Base-by-base conservation (phyloP, 2,113 vertebrate genomes). In the Poicephalus meyeri region DNA sequence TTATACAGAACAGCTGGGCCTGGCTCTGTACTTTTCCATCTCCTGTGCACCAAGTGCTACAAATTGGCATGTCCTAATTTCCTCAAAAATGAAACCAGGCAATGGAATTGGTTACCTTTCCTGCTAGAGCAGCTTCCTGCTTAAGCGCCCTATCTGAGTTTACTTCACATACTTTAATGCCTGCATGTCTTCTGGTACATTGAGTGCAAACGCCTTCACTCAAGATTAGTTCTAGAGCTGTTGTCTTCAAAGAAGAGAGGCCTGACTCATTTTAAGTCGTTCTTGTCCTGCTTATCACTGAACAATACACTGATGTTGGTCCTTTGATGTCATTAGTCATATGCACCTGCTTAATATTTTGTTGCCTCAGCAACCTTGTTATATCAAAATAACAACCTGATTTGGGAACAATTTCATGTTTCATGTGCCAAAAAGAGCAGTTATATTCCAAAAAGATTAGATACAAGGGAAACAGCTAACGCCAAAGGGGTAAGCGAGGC, bases 391-490 rank as follows among this genome's bases (percentile, higher is more conserved):
- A 47, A 33, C 26, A 19, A 16, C 21, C 9, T 24, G 25, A 72
- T 49, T 55, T 58, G 19, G 37, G 19, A 58, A 37, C 19, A 52
- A 9, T 37, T 88, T 72, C 2, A 0, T 4, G 4, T 52, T 90
- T 86, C 2, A 15, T 33, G 42, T 83, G 16, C 20, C 41, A 47
- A 29, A 76, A 80, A 35, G 12, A 56, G 8, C 33, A 64, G 39
- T 55, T 55, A 11, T 0, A 0, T 46, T 11, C 17, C 12, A 24
- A 61, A 63, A 28, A 86, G 41, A 7, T 12, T 6, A 41, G 20
- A n/a, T 24, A 25, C 3, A 39, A 63, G 29, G 18, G 31, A 76
- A 70, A 8, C 4, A 84, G 16, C 35, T 73, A 20, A 44, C n/a
- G 49, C 14, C 20, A 44, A 50, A 39, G 6, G 7, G 3, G 26